Base-by-base conservation (phyloP, 2,797 vertebrate genomes). In the Morus bassanus region DNA sequence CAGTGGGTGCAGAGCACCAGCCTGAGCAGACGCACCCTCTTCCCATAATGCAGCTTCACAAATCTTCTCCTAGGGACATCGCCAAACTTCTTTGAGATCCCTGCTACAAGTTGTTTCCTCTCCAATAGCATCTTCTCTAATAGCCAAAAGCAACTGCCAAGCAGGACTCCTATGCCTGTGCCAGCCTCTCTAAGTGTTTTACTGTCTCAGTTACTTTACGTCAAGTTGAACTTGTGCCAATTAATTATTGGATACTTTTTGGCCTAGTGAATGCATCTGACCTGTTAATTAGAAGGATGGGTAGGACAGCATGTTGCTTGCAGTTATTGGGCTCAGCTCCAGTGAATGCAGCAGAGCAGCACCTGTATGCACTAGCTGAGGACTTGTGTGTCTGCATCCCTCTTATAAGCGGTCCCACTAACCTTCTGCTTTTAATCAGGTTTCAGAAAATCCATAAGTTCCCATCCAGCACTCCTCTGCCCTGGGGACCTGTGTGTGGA, bases 371-470 rank as follows among this genome's bases (percentile, higher is more conserved):
- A 5, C 18, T 19, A 77, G 54, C 19, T 37, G 35, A 91, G 43
- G 45, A n/a, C 21, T 56, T 57, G 17, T 46, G 37, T 57, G 43
- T 57, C 59, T 63, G n/a, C 39, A 56, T 68, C 21, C 11, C 37
- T 73, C 33, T 50, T 41, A 28, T 3, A 82, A 76, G 59, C 3
- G 1, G 23, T 79, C 18, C 14, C 13, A 6, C 37, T 84, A 61
- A 88, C 12, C 19, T 18, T 54, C 41, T 37, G 18, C 25, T 96
- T 76, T 85, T 24, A 60, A 30, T 73, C 68, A 98, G 97, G 45
- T 98, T 98, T 88, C 97, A 98, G 92, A 82, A 95, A 43, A 89
- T 96, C 24, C 89, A 57, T 75, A 89, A 54, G 59, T 96, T 98
- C 69, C 69, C 88, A 41, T 87, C 88, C 0, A 96, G 91, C 70